A percentile compares a stretch with the other conserved stretches of the same genome.
phyloP scores from a whole-genome alignment of 2,113 vertebrate genomes.

The Gymnocephalus cernua region DNA sequence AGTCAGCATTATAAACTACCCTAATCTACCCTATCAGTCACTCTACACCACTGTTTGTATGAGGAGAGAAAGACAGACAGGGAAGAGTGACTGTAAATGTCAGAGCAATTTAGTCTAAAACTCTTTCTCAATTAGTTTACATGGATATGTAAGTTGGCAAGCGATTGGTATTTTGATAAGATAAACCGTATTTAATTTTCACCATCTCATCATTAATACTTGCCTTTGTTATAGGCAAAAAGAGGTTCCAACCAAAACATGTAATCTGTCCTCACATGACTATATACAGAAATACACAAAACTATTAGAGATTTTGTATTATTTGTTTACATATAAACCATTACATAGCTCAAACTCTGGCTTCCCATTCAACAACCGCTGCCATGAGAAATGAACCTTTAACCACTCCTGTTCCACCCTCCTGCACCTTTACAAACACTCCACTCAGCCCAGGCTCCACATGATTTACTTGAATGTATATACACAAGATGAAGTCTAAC shows the following conservation, averaged over 20 bases:
- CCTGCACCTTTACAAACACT: constrained; percentile 41
- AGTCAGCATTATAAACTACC: constrained; percentile 67
- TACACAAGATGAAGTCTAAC: constrained; percentile 43
- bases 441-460: constrained; percentile 41
- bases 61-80: constrained; percentile 16
- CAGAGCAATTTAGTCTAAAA: constrained; percentile 16
- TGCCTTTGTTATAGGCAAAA: constrained; percentile 13
- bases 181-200: constrained; percentile 28
- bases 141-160: constrained; percentile 31
- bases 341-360: constrained; percentile 45
- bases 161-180: constrained; percentile 23
- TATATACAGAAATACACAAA: constrained; percentile 39
- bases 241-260: background rate
- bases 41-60: constrained; percentile 54
- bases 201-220: constrained; percentile 42
- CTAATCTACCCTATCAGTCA: constrained; percentile 60
- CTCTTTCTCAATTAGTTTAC: constrained; percentile 47
- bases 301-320: constrained; percentile 39
- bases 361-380: constrained; percentile 43
- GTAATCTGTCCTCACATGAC: constrained; percentile 8
- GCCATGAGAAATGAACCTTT: constrained; percentile 59
- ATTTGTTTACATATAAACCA: constrained; percentile 58
- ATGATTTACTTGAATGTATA: constrained; percentile 60
- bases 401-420: constrained; percentile 22
- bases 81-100: constrained; percentile 27